Percentiles rank a stretch among this genome's conserved stretches.
These are phyloP conservation scores for Orthonyx spaldingii DNA, from an alignment of 2,113 vertebrate species.

Conservation along the genomic window DNA sequence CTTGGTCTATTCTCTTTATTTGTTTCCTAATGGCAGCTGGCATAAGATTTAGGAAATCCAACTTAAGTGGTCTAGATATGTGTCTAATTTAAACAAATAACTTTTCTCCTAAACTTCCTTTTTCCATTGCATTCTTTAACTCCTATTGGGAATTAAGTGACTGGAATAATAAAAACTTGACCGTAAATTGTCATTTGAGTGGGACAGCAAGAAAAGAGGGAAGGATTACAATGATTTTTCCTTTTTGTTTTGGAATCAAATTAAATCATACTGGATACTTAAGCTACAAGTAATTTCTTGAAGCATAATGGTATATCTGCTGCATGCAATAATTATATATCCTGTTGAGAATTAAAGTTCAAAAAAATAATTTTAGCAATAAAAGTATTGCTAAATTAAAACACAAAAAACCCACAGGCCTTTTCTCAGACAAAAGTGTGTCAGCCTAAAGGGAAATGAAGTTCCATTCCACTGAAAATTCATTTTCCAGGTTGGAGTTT, in stretches of 20 bases:
- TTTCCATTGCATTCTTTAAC: neutral
- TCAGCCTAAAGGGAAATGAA: neutral
- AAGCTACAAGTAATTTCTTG: neutral
- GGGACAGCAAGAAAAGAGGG: neutral
- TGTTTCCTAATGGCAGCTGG: neutral
- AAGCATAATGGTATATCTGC: neutral
- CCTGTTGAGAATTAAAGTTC: neutral
- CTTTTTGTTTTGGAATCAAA: neutral
- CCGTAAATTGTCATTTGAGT: neutral
- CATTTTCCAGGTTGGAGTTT: fast-evolving
- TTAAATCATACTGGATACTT: neutral
- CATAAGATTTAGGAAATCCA: neutral
- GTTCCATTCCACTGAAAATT: neutral
- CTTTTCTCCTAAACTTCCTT: neutral
- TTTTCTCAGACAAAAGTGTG: neutral
- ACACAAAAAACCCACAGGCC: neutral
- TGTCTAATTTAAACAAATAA: neutral
- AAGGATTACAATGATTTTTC: neutral
- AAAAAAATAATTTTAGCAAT: neutral
- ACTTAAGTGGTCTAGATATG: neutral
- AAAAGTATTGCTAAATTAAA: neutral
- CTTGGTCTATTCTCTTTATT: neutral
- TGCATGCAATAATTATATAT: neutral
- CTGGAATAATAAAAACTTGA: neutral
- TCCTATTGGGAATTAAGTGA: neutral